phyloP scores from a whole-genome alignment of 2,113 vertebrate species.

The Megaceryle torquata region DNA sequence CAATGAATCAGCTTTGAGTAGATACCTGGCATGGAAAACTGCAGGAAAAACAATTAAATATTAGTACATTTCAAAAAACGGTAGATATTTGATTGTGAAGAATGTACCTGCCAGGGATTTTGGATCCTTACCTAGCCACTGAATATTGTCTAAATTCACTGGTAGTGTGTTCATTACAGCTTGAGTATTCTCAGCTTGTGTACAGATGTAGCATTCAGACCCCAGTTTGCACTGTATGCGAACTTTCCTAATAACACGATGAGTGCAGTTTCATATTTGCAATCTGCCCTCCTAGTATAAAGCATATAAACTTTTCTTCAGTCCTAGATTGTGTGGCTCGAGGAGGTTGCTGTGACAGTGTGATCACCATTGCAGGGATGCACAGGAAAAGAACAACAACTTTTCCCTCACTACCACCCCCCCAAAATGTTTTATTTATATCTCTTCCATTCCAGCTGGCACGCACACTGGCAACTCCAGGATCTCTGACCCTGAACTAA shows the following conservation, averaged over 20 bases:
- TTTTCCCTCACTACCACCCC: neutral
- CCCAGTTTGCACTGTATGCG: neutral
- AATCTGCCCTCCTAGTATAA: neutral
- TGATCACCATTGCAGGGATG: neutral
- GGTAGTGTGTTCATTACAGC: neutral
- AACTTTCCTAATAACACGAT: neutral
- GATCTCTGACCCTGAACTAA: neutral
- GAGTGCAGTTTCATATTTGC: neutral
- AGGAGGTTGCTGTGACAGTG: neutral
- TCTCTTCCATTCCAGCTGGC: conserved; percentile 1
- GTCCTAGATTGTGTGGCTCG: neutral
- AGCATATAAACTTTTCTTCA: neutral
- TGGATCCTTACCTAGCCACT: neutral
- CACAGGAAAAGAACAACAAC: neutral
- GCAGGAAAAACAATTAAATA: neutral
- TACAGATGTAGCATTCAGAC: neutral
- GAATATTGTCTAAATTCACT: neutral
- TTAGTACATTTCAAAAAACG: neutral
- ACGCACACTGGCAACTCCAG: neutral
- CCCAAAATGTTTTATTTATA: conserved; percentile 17
- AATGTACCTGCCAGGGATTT: neutral
- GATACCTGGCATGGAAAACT: neutral
- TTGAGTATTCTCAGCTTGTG: neutral
- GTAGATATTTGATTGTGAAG: neutral
- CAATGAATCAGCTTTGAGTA: neutral